Base-by-base conservation (phyloP, 2,113 vertebrate species). In the Sturnira hondurensis region DNA sequence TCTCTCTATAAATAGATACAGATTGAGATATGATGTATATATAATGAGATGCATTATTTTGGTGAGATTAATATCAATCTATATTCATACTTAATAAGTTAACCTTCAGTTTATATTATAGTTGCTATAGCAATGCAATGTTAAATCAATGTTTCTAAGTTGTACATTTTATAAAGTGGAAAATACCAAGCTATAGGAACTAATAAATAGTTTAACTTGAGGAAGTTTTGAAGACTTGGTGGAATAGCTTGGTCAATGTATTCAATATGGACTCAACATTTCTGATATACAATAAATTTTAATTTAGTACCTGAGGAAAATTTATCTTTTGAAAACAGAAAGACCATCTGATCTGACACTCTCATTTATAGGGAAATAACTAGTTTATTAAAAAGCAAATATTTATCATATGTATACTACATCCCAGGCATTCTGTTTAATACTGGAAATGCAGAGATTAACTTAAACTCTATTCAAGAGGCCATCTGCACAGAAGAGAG, bases 41-140 rank as follows among this genome's bases (percentile, higher is more conserved):
- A 28, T 2, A 73, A 12, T 70, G 9, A 89, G 16, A 61, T 41
- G 0, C 14, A 86, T 26, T 90, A 74, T 92, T 95, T 77, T 86
- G 41, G 24, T 82, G 17, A 96, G 91, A 93, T 86, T 90, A 43
- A n/a, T 76, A 61, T 61, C 15, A 88, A 26, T 70, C 13, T 76
- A 68, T 74, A 86, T 74, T 86, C 86, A 73, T 41, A 70, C 36
- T 89, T 70, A 91, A 71, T 86, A 82, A 91, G 47, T 28, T 89
- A 33, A 67, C 8, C 85, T 81, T 11, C 2, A 80, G 36, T 94
- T 94, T 80, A 91, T 11, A 83, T 83, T 89, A 88, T 89, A 86
- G n/a, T 74, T 88, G 20, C 26, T 82, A 58, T 82, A 52, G 16
- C 7, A 95, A 81, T 8, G 76, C 31, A 85, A 8, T 71, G 7